Conservation (phyloP, 2,888 invertebrate genomes). For the Anagyrus pseudococci region DNA sequence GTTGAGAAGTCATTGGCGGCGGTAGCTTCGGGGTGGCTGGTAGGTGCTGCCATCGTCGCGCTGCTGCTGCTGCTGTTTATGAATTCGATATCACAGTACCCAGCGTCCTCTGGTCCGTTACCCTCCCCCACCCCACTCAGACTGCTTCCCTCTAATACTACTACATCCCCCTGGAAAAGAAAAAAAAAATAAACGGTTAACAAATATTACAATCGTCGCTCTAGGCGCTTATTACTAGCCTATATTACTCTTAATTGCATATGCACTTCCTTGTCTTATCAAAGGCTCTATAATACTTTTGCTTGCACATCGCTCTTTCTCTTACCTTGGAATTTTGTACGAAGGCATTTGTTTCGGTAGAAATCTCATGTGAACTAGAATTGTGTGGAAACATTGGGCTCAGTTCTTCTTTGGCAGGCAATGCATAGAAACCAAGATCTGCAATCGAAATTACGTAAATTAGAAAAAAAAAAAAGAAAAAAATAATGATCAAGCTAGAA, state of each 20-base stretch:
- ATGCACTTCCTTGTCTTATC: too few relatives aligned
- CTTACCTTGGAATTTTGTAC: slow-evolving; percentile 64
- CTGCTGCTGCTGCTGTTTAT: slow-evolving; percentile 57
- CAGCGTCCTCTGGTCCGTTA: slow-evolving; percentile 61
- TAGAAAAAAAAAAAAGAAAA: slow-evolving; percentile 19
- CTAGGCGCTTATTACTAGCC: too few relatives aligned
- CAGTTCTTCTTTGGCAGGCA: slow-evolving; percentile 66
- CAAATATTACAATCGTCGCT: too few relatives aligned
- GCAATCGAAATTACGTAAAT: slow-evolving; percentile 41
- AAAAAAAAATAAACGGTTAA: slow-evolving; percentile 10
- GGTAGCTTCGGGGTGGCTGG: slow-evolving; percentile 61
- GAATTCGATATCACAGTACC: slow-evolving; percentile 63
- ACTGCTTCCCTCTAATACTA: slow-evolving; percentile 63
- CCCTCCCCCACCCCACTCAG: slow-evolving; percentile 61
- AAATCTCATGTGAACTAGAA: slow-evolving; percentile 66
- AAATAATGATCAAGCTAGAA: not conserved
- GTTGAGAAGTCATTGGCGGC: slow-evolving; percentile 63
- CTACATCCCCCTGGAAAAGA: slow-evolving; percentile 59
- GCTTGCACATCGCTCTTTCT: too few relatives aligned
- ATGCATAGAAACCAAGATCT: slow-evolving; percentile 65
- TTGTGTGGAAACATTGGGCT: slow-evolving; percentile 66
- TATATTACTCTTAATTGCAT: too few relatives aligned
- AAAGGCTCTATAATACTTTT: too few relatives aligned
- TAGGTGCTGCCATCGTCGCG: slow-evolving; percentile 53
- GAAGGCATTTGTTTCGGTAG: slow-evolving; percentile 66